Percentiles rank a stretch among this genome's conserved stretches.
Evolutionary conservation across 2,113 vertebrate genomes (phyloP).

Genomic region (Tichodroma muraria): DNA sequence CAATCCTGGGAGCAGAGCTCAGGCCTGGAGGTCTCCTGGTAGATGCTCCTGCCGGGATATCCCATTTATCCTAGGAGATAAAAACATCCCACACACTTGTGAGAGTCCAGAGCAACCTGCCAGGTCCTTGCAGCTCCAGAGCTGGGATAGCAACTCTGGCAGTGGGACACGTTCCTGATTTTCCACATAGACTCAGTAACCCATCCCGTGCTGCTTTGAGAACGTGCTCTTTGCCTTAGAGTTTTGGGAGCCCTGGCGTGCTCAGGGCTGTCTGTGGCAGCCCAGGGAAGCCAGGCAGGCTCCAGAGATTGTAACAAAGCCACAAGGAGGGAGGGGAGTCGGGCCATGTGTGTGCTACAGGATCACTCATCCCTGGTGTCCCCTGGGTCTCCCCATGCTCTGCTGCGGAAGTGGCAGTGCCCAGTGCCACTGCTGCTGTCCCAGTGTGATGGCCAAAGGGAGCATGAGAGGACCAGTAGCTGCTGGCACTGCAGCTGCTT

Average conservation of each 20-base stretch:
- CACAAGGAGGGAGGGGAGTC: not conserved
- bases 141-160: fast-evolving
- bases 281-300: not conserved
- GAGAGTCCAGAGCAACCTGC: not conserved
- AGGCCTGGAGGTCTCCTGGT: not conserved
- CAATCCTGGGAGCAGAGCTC: not conserved
- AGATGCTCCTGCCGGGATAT: not conserved
- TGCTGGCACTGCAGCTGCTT: not conserved
- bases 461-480: not conserved
- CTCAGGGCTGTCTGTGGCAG: not conserved
- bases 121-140: not conserved
- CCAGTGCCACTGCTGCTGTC: not conserved
- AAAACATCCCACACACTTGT: fast-evolving
- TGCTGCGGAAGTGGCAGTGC: not conserved
- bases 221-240: not conserved
- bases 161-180: not conserved
- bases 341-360: not conserved
- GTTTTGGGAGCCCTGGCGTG: not conserved
- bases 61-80: not conserved
- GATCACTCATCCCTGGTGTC: fast-evolving
- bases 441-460: not conserved
- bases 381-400: fast-evolving
- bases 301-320: not conserved
- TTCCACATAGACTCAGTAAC: fast-evolving
- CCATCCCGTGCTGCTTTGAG: not conserved